Evolutionary conservation across 2,797 vertebrate genomes (phyloP).

Genomic region (Chloroceryle inda): DNA sequence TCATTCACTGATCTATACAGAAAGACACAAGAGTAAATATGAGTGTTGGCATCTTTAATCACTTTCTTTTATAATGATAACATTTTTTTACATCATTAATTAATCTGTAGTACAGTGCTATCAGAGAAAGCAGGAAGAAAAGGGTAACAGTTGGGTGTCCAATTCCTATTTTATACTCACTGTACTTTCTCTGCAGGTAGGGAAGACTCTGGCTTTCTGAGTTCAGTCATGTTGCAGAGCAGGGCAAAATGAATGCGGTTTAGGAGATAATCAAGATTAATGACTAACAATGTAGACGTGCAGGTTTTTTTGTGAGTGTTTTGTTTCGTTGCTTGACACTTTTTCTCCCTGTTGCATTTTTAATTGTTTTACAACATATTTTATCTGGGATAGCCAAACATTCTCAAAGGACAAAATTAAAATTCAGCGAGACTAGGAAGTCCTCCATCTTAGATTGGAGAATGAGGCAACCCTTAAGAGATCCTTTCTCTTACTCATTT

Average conservation of each 20-base stretch:
- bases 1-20: neutral
- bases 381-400: neutral
- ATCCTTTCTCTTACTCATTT: neutral
- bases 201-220: neutral
- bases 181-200: neutral
- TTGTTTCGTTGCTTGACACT: neutral
- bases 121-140: neutral
- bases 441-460: neutral
- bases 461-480: neutral
- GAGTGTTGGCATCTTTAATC: neutral
- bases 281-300: neutral
- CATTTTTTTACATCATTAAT: neutral
- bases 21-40: neutral
- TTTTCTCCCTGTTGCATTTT: neutral
- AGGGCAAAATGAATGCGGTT: neutral
- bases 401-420: neutral
- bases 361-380: neutral
- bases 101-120: neutral
- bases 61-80: neutral
- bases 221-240: neutral
- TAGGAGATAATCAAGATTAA: neutral
- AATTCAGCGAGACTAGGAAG: neutral
- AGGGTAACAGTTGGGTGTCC: accelerated
- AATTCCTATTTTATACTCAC: neutral
- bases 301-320: neutral